These are phyloP conservation scores for Diplodus puntazzo DNA, from an alignment of 2,797 vertebrate species.

Conservation along the genomic window DNA sequence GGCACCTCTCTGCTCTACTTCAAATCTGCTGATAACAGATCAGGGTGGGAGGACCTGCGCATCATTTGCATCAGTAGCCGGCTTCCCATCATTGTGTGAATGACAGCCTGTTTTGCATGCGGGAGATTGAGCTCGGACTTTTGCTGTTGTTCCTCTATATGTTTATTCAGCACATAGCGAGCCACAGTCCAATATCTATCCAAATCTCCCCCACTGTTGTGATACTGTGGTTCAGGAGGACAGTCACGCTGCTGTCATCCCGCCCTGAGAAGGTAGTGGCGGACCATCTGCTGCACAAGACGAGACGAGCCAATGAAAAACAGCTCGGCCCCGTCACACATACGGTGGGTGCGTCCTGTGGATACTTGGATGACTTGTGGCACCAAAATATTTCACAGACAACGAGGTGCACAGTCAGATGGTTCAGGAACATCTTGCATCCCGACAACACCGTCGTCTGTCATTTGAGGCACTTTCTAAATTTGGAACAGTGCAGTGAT, in stretches of 20 bases:
- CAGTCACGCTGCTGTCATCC: constrained; percentile 44
- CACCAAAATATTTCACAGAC: constrained; percentile 43
- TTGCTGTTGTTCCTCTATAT: constrained; percentile 48
- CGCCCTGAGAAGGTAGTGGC: constrained; percentile 54
- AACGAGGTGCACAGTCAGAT: constrained; percentile 45
- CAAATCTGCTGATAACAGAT: constrained; percentile 68
- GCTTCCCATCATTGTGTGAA: constrained; percentile 23
- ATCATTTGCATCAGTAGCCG: constrained; percentile 78
- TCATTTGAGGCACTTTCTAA: constrained; percentile 48
- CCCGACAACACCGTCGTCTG: constrained; percentile 37
- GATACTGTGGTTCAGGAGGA: constrained; percentile 32
- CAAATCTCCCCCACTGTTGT: constrained; percentile 45
- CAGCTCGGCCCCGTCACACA: constrained; percentile 38
- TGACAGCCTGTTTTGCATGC: constrained; percentile 61
- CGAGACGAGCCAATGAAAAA: constrained; percentile 45
- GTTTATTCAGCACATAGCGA: constrained; percentile 52
- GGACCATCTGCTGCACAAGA: constrained; percentile 77
- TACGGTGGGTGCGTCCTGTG: constrained; percentile 51
- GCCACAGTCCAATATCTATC: constrained; percentile 19
- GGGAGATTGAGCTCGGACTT: constrained; percentile 31
- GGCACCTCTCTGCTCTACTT: constrained; percentile 31
- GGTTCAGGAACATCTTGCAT: constrained; percentile 58
- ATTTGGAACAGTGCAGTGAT: constrained; percentile 49
- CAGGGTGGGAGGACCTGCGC: constrained; percentile 42
- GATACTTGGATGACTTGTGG: constrained; percentile 51